Evolutionary conservation across 1,140 invertebrate genomes (phyloP).

Genomic region (Bombus turneri): DNA sequence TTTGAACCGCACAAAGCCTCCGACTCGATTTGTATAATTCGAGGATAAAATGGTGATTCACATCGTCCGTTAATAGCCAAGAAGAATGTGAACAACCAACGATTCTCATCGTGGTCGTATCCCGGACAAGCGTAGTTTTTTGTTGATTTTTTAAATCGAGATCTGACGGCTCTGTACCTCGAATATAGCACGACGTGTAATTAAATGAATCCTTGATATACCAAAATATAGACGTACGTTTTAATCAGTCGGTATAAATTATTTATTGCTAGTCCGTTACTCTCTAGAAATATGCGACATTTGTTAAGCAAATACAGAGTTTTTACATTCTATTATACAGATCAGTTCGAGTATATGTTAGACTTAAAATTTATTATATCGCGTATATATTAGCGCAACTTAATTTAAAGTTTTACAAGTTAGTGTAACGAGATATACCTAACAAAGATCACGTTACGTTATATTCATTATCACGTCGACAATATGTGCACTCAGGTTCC

Average conservation of each 20-base stretch:
- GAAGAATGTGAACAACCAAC: constrained; percentile 48
- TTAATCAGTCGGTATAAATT: no score
- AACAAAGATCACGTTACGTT: constrained; percentile 41
- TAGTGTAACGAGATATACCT: constrained; percentile 43
- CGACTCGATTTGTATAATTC: constrained; percentile 54
- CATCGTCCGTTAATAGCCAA: constrained; percentile 58
- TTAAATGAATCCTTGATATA: constrained; percentile 66
- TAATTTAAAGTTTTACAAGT: constrained; percentile 12
- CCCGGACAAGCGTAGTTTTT: constrained; percentile 24
- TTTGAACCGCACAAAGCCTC: background rate
- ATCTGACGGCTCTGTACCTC: constrained; percentile 42
- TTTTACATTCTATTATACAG: no score
- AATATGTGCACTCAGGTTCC: constrained; percentile 43
- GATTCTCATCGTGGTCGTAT: constrained; percentile 18
- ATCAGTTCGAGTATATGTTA: no score
- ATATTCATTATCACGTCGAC: constrained; percentile 43
- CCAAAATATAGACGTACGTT: no score
- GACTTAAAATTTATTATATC: no score
- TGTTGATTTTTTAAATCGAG: constrained; percentile 44
- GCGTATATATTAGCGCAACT: background rate
- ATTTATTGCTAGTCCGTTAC: no score
- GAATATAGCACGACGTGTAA: constrained; percentile 52
- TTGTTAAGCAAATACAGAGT: no score
- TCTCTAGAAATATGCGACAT: no score
- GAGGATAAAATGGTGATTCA: constrained; percentile 65